phyloP scores from a whole-genome alignment of 2,888 invertebrate genomes.

The Pandemis corylana region DNA sequence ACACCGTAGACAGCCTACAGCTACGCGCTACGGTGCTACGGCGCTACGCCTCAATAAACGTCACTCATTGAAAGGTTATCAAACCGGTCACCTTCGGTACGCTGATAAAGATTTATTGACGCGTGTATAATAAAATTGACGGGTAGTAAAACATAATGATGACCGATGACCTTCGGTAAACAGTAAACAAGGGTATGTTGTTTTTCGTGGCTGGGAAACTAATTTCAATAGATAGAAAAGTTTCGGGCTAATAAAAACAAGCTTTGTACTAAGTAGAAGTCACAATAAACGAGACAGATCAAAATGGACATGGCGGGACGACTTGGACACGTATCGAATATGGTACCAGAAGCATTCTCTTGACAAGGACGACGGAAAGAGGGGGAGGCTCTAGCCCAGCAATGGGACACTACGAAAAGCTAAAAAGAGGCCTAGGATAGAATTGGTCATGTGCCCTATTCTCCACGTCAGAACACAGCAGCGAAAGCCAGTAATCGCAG shows the following conservation, averaged over 20 bases:
- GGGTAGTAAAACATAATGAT: constrained; percentile 4
- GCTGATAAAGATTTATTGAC: constrained; percentile 17
- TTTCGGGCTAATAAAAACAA: background rate
- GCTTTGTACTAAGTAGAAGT: too few species aligned
- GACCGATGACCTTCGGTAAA: constrained; percentile 2
- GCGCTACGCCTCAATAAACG: constrained; percentile 7
- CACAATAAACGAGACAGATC: too few species aligned
- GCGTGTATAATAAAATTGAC: constrained; percentile 8
- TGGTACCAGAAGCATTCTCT: too few species aligned
- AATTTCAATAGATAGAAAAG: background rate
- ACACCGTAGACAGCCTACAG: constrained; percentile 7
- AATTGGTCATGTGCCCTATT: too few species aligned
- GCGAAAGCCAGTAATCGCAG: too few species aligned
- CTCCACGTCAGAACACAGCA: too few species aligned
- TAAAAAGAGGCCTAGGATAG: too few species aligned
- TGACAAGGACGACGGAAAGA: too few species aligned
- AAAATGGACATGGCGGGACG: too few species aligned
- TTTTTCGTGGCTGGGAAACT: background rate
- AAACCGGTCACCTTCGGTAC: background rate
- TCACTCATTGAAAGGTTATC: background rate
- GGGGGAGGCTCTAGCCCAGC: too few species aligned
- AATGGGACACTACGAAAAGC: too few species aligned
- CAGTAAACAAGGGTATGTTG: constrained; percentile 11
- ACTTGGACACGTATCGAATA: too few species aligned
- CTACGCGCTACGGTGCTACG: constrained; percentile 15